Conservation (phyloP, 2,113 vertebrate genomes). For the Zapornia atra region DNA sequence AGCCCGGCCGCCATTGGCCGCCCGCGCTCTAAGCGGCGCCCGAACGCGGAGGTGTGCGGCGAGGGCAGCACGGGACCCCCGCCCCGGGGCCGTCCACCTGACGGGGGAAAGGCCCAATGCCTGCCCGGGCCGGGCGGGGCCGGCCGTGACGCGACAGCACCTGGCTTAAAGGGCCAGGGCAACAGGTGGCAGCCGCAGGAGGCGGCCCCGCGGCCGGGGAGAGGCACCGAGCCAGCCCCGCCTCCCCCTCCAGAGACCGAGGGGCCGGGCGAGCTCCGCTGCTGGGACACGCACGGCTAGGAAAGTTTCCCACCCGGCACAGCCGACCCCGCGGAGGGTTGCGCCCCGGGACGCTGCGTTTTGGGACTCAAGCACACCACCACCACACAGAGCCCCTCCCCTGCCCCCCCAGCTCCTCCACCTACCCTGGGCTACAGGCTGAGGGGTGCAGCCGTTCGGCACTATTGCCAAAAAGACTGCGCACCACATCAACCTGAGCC, state of each 20-base stretch:
- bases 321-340: rapidly evolving
- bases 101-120: background rate
- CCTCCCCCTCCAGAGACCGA: too few relatives aligned
- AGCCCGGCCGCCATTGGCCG: background rate
- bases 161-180: constrained; percentile 2
- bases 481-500: rapidly evolving
- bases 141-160: background rate
- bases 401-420: too few relatives aligned
- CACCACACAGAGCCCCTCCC: too few relatives aligned
- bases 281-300: rapidly evolving
- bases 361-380: too few relatives aligned
- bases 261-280: too few relatives aligned
- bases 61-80: background rate
- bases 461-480: rapidly evolving
- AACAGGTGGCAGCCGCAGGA: background rate
- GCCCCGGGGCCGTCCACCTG: background rate
- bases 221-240: too few relatives aligned
- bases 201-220: too few relatives aligned
- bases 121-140: background rate
- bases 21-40: background rate
- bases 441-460: rapidly evolving
- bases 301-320: rapidly evolving
- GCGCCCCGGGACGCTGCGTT: rapidly evolving
- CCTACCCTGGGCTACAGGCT: too few relatives aligned
- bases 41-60: background rate